Evolutionary conservation across 2,797 vertebrate genomes (phyloP).

Genomic region (Eupleurogrammus muticus): DNA sequence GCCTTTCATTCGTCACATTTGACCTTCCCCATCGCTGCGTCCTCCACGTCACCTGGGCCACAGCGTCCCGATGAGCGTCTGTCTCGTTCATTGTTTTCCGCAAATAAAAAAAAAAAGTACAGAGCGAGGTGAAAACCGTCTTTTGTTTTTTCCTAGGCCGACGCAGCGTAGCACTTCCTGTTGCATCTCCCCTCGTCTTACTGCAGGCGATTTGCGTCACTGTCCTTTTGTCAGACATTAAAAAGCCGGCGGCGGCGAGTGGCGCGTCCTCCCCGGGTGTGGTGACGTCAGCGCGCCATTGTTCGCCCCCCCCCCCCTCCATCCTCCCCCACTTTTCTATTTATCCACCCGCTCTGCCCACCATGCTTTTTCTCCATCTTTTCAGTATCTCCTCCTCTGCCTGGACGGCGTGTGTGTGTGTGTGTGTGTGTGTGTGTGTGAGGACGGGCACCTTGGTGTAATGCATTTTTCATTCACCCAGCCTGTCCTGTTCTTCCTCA

Average conservation of each 20-base stretch:
- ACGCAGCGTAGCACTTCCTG: no score
- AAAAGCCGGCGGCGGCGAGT: conserved; percentile 39
- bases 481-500: conserved; percentile 27
- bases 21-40: conserved; percentile 39
- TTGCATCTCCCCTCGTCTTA: conserved; percentile 26
- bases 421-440: conserved; percentile 13
- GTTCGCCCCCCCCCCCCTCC: neutral
- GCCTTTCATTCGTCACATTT: conserved; percentile 78
- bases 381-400: conserved; percentile 26
- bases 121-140: neutral
- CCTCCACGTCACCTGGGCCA: conserved; percentile 29
- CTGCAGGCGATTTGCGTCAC: conserved; percentile 40
- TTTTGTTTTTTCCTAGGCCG: no score
- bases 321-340: neutral
- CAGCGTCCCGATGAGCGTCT: neutral
- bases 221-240: conserved; percentile 68
- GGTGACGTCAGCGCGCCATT: conserved; percentile 30
- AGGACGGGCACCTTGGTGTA: conserved; percentile 34
- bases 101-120: no score
- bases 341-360: conserved; percentile 39
- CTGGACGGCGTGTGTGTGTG: conserved; percentile 11
- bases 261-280: conserved; percentile 42
- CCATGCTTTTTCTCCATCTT: conserved; percentile 26
- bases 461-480: conserved; percentile 30
- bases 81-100: neutral